Base-by-base conservation (phyloP, 2,113 vertebrate species). In the Cacatua alba region DNA sequence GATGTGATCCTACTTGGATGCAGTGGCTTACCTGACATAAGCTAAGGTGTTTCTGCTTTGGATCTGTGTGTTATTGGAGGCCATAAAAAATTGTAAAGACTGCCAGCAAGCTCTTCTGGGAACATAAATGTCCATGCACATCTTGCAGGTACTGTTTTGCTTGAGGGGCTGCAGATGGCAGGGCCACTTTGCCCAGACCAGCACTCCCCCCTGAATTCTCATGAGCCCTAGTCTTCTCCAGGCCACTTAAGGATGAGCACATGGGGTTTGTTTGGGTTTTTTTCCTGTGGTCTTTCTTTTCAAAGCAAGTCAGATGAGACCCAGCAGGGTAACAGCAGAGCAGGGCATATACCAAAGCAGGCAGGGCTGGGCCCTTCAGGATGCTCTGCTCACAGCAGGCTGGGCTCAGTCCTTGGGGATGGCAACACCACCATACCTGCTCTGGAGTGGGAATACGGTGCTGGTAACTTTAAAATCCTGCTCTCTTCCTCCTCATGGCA, bases 391-490 rank as follows among this genome's bases (percentile, higher is more conserved):
- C 49, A 16, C 28, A 44, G 43, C 24, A 46, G 51, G 37, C 19
- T 41, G 64, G 24, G 7, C 11, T 84, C 41, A 52, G 23, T 39
- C 81, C 15, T 52, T 62, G 19, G 43, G 13, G 4, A 10, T 0
- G 5, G 55, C 46, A 52, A 26, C 35, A 55, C 55, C 14, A 19
- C 0, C 1, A 0, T 29, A n/a, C 24, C 25, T 33, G 19, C 43
- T 85, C 20, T 5, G 1, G 52, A 79, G 48, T 1, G 9, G 23
- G 13, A 90, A 53, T 67, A 46, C 1, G 1, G 23, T 72, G 49
- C 43, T 79, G 48, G 17, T 41, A 43, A 17, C 33, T 93, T 82
- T 19, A 31, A 70, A 79, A 33, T 41, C 43, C 28, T 64, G 11
- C 26, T 85, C 13, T 59, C 31, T 59, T 65, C 37, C 17, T 53